Conservation (phyloP, 2,888 invertebrate species). For the Andrena marginata region DNA sequence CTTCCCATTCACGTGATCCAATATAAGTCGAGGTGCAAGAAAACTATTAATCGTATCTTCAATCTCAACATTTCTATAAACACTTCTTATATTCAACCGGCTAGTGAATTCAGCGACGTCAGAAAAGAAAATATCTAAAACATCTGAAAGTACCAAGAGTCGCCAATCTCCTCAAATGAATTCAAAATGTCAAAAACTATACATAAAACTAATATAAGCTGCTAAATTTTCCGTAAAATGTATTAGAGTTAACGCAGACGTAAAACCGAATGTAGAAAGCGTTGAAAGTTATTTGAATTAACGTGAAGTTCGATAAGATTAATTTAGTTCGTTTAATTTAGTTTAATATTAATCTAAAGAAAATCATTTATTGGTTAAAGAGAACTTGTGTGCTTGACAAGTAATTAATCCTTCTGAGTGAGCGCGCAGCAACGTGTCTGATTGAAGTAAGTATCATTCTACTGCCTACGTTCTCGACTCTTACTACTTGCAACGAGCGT, state of each 20-base stretch:
- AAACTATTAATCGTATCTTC: not conserved
- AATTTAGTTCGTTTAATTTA: no score
- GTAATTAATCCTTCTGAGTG: not conserved
- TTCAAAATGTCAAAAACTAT: not conserved
- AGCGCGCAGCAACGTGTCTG: slow-evolving; percentile 42
- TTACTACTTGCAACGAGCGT: slow-evolving; percentile 61
- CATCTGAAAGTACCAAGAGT: no score
- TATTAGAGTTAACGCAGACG: not conserved
- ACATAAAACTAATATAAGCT: not conserved
- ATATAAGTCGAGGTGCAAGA: not conserved
- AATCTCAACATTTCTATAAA: not conserved
- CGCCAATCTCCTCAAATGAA: not conserved
- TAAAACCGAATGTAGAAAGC: not conserved
- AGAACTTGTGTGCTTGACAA: not conserved
- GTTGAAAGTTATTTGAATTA: not conserved
- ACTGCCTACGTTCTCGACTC: slow-evolving; percentile 57
- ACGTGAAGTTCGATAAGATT: no score
- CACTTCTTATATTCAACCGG: not conserved
- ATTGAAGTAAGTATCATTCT: slow-evolving; percentile 53
- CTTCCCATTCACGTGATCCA: not conserved
- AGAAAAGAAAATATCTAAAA: not conserved
- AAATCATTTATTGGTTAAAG: not conserved
- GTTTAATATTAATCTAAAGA: no score
- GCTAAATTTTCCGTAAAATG: not conserved
- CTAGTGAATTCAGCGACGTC: no score